A percentile compares a stretch with the other conserved stretches of the same genome.
Conservation (phyloP, 37 sponge, comb jelly and placozoan species). For the Mnemiopsis leidyi region DNA sequence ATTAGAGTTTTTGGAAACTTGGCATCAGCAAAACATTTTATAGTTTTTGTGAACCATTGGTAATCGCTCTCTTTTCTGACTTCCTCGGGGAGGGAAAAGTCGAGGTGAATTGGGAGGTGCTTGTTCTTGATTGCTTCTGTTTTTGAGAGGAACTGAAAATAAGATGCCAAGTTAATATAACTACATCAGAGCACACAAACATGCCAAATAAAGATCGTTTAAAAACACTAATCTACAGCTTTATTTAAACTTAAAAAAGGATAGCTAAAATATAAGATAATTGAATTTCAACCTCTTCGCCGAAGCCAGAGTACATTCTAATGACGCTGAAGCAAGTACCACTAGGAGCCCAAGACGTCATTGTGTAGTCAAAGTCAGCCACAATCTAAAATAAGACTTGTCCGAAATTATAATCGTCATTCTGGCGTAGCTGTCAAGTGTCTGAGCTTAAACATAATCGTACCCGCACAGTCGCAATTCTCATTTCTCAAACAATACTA, state of each 20-base stretch:
- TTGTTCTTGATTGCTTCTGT: slow-evolving; percentile 20
- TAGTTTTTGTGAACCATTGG: background rate
- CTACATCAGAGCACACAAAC: no score
- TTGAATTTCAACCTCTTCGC: slow-evolving; percentile 13
- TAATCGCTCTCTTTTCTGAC: slow-evolving; percentile 1
- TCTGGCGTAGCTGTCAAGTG: no score
- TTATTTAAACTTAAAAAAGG: no score
- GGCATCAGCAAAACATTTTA: background rate
- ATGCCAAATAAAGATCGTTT: no score
- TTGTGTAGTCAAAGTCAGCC: slow-evolving; percentile 48
- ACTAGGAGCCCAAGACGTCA: background rate
- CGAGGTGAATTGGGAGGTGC: slow-evolving; percentile 41
- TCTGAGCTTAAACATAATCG: no score
- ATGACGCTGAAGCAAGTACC: slow-evolving; percentile 52
- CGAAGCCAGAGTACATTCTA: slow-evolving; percentile 53
- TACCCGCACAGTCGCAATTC: no score
- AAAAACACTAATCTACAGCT: no score
- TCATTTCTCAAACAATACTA: no score
- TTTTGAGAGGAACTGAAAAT: slow-evolving; percentile 22
- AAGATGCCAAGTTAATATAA: background rate
- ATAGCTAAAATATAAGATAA: no score
- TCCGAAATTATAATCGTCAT: no score
- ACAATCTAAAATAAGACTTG: no score
- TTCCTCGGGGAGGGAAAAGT: slow-evolving; percentile 21
- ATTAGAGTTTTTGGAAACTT: background rate